Conservation (phyloP, 2,797 vertebrate genomes). For the Mycteria americana region DNA sequence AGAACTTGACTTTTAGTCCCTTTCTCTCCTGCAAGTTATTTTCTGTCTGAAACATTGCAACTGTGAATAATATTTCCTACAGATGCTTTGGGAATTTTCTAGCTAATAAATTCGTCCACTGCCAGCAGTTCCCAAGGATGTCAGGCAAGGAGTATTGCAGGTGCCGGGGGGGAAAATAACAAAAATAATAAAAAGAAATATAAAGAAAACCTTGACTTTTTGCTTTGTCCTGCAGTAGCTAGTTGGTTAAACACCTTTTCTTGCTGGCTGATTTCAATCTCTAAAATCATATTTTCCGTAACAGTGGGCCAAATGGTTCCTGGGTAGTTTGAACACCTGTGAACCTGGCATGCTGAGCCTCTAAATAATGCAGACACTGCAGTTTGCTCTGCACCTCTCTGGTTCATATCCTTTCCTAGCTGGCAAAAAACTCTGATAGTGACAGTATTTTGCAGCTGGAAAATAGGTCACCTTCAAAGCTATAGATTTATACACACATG, state of each 20-base stretch:
- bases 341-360: background rate
- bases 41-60: background rate
- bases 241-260: background rate
- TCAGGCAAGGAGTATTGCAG: background rate
- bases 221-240: background rate
- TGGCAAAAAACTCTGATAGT: background rate
- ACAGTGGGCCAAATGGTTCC: constrained; percentile 1
- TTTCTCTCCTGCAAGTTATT: background rate
- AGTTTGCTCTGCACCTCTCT: background rate
- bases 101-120: background rate
- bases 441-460: background rate
- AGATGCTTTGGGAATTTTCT: background rate
- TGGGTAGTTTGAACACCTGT: constrained; percentile 53
- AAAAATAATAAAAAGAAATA: background rate
- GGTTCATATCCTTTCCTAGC: background rate
- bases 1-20: background rate
- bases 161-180: background rate
- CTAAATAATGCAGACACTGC: constrained; percentile 30
- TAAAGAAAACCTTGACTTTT: background rate
- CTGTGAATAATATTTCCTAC: background rate
- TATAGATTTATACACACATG: background rate
- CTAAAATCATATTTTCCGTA: constrained; percentile 30
- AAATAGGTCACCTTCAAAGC: constrained; percentile 44
- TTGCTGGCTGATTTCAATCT: background rate
- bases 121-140: background rate